Conservation (phyloP, 1,140 invertebrate genomes). For the Diorhabda elongata region DNA sequence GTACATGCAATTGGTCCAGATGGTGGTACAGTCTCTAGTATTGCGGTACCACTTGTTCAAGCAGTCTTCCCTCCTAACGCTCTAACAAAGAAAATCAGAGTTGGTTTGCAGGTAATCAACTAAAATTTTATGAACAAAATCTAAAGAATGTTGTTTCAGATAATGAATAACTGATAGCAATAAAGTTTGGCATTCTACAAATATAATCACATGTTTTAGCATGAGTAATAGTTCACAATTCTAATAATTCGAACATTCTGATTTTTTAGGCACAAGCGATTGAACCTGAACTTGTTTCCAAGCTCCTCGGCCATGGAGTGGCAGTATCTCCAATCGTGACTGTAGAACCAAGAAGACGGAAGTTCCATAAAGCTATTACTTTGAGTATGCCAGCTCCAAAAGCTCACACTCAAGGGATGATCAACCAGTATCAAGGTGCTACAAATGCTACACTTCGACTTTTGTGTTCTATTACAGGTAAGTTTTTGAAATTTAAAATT, state of each 20-base stretch:
- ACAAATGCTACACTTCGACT: slow-evolving; percentile 79
- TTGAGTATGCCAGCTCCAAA: slow-evolving; percentile 91
- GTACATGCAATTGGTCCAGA: slow-evolving; percentile 90
- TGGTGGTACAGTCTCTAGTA: slow-evolving; percentile 90
- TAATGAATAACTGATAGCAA: not conserved
- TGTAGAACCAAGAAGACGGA: slow-evolving; percentile 87
- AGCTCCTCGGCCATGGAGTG: slow-evolving; percentile 82
- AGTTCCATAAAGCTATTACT: slow-evolving; percentile 96
- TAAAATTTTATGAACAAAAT: not conserved
- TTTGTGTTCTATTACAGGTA: slow-evolving; percentile 92
- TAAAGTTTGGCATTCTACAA: not conserved
- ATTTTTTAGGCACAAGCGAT: slow-evolving; percentile 81
- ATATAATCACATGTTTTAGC: no score
- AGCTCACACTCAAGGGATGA: slow-evolving; percentile 81
- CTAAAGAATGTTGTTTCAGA: not conserved
- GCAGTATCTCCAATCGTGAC: slow-evolving; percentile 95
- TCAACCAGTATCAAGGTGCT: slow-evolving; percentile 74
- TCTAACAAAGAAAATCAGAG: slow-evolving; percentile 92
- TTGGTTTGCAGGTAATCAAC: slow-evolving; percentile 84
- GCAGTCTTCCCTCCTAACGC: slow-evolving; percentile 91
- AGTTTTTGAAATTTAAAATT: slow-evolving; percentile 30
- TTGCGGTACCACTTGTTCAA: slow-evolving; percentile 92
- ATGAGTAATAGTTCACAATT: no score
- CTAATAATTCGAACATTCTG: slow-evolving; percentile 1
- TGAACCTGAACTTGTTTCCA: slow-evolving; percentile 73